Base-by-base conservation (phyloP, 1,140 invertebrate genomes). In the Heliconius melpomene region DNA sequence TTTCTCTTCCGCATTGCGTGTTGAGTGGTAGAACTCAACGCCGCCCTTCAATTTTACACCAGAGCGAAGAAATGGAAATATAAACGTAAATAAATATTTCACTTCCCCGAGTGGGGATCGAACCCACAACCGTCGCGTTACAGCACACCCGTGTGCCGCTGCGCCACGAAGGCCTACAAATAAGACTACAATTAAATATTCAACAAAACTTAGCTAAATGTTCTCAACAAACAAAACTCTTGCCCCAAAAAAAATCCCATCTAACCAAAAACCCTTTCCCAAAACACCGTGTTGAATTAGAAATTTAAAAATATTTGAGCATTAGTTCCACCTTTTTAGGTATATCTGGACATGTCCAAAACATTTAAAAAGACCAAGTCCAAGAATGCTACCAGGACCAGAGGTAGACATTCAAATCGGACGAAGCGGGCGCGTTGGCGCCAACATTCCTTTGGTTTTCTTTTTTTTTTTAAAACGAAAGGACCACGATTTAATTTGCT, bases 391-490 rank as follows among this genome's bases (percentile, higher is more conserved):
- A 86, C 80, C 80, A 52, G 50, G 18, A 86, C 80, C 80, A 52
- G 50, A 52, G 16, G 18, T 52, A 86, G 83, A 86, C 86, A 89
- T 87, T 88, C 86, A 90, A 90, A 91, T 88, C 88, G 86, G 86
- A 83, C 78, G 85, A 82, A 82, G 83, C 84, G 84, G 82, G 89
- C 90, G 88, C 88, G 88, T 90, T 91, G 92, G 92, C 92, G 92
- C 92, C 92, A 92, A 90, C 89, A 88, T 88, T 90, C 87, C 86
- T 83, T 36, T 36, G 32, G 32, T 7, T 36, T 36, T 36, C 32
- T 36, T 36, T 36, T 36, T 36, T 32, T 36, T 36, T 36, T 36
- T 36, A 1, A 36, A 36, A 79, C 46, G 72, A 72, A 85, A 83
- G 82, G 82, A 84, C 83, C 85, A 85, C 85, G 85, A 86, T 87